A percentile compares a stretch with the other conserved stretches of the same genome.
Evolutionary conservation across 1,140 invertebrate species (phyloP).

Genomic region (Drosophila sproati): DNA sequence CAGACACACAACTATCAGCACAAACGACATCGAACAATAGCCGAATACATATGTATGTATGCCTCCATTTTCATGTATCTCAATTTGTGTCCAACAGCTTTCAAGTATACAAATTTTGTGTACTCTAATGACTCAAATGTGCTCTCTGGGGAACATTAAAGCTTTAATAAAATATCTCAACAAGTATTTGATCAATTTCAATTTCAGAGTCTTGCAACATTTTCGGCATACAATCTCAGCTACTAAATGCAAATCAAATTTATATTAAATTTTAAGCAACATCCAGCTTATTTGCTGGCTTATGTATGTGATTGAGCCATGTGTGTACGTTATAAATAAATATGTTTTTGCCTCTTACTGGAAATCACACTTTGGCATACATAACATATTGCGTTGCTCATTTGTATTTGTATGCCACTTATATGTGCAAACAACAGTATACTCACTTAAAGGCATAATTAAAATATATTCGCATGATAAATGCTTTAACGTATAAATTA

Average conservation of each 20-base stretch:
- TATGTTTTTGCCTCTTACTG: background rate
- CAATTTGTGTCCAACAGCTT: background rate
- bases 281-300: too few relatives aligned
- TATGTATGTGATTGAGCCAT: too few relatives aligned
- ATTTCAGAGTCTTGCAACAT: too few relatives aligned
- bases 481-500: slow-evolving; percentile 47
- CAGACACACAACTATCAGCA: slow-evolving; percentile 11
- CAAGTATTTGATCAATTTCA: background rate
- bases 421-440: slow-evolving; percentile 36
- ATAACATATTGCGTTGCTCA: background rate
- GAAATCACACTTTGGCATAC: background rate
- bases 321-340: background rate
- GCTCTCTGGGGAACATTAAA: background rate
- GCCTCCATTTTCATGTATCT: background rate
- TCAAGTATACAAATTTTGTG: background rate
- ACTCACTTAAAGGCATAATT: slow-evolving; percentile 71
- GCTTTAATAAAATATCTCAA: background rate
- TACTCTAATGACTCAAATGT: background rate
- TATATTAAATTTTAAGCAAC: too few relatives aligned
- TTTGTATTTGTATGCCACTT: slow-evolving; percentile 2
- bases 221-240: too few relatives aligned
- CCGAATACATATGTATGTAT: background rate
- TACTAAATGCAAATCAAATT: too few relatives aligned
- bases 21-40: background rate
- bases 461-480: slow-evolving; percentile 67